Base-by-base conservation (phyloP, 53 echinoderm and acorn worm genomes). In the Stichopus horrens region DNA sequence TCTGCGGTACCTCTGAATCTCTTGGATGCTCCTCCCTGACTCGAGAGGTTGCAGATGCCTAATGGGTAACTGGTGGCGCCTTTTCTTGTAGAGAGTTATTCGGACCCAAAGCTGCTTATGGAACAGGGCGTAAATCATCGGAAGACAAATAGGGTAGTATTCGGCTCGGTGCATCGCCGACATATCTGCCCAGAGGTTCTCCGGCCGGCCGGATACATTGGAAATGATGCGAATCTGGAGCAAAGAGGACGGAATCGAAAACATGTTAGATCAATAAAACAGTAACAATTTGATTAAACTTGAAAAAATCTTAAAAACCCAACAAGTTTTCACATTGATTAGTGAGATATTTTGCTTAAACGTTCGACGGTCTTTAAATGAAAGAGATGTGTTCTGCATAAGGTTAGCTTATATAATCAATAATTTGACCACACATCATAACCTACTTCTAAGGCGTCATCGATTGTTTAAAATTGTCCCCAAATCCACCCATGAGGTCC, bases 141-240 rank as follows among this genome's bases (percentile, higher is more conserved):
- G 87, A 87, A 87, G 87, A 75, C 87, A 74, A n/a, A 87, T 87
- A 55, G 87, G 87, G 87, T 74, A 87, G 58, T 74, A 87, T 55
- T 87, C 87, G 71, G 75, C 87, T n/a, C 57, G 55, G 19, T 87
- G 87, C 57, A 87, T 75, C 16, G 87, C 87, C 23, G 74, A 74
- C 58, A 87, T 54, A 23, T 87, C 87, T 8, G 21, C 75, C 87
- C 87, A 87, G 3, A 87, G 20, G 55, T 87, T 87, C 55, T 73
- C 21, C 16, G 54, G 74, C 58, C 75, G 54, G 75, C 58, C 87
- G 74, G 87, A 87, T 74, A 87, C 87, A 56, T 87, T 87, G 57
- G 55, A 54, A 54, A 87, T 55, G 22, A 87, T 87, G 13, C 87
- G 87, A 21, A 87, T 73, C 87, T 87, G 75, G 54, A 19, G 13